Evolutionary conservation across 2,888 invertebrate genomes (phyloP), one percentile per base, ranked within the genome.

Genomic region (Oithona nana): DNA sequence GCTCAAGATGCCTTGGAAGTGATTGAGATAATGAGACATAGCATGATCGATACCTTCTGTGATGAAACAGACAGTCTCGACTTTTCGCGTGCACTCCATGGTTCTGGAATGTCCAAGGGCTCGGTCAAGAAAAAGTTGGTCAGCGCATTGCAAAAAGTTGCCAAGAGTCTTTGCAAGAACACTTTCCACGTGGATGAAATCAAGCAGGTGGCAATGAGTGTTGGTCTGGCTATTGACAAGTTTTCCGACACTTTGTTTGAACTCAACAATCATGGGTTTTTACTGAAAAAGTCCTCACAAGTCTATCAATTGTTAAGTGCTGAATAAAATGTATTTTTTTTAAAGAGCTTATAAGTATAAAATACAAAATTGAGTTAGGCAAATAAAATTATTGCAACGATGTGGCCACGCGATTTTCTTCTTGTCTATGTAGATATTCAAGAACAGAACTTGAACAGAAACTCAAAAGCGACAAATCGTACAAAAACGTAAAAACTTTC

Each of bases 211-310:
- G 83, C 83, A 28, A 75, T 76, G 68, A 76, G 79, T 6, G 79
- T 80, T 0, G 82, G 82, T 1, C 77, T 92, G 50, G 71, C 78
- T 0, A 72, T 77, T 49, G 76, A 79, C 1, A 82, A 84, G 69
- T 80, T 87, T 66, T 77, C 78, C 57, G 79, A 80, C 66, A 77
- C 90, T 57, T 78, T 94, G 60, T 80, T 83, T 66, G 80, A 83
- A 39, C 78, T 93, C 67, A 93, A 94, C 71, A 78, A 82, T 68
- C 86, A 88, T 72, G 90, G 92, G 11, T 85, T 83, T 74, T 75
- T 94, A 66, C 75, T 94, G 66, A 83, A 88, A 69, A 88, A 86
- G 73, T 86, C 83, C 1, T 78, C 80, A 20, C 80, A 82, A 69
- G 75, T 81, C 59, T 88, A 85, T 69, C 82, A 86, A 74, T 75